phyloP scores from a whole-genome alignment of 2,888 invertebrate species.

The Dysmachus trigonus region DNA sequence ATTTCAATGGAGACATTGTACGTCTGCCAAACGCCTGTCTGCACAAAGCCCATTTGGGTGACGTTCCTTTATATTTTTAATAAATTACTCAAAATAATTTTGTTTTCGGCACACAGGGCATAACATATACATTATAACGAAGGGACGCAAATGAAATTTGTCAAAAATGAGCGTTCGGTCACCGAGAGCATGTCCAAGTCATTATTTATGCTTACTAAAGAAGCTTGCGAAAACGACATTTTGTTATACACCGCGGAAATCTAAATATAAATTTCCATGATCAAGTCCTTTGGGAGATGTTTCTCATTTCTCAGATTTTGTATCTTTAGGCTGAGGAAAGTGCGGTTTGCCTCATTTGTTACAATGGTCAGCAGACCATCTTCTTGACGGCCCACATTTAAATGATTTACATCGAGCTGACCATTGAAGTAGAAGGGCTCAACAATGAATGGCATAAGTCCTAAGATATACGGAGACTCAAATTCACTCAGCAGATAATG shows the following conservation, averaged over 20 bases:
- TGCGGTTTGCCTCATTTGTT: slow-evolving; percentile 18
- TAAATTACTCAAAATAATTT: slow-evolving; percentile 5
- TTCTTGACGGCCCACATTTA: background rate
- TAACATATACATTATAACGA: background rate
- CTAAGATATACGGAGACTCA: background rate
- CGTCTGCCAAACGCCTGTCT: background rate
- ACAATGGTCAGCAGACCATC: background rate
- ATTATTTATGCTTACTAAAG: slow-evolving; percentile 25
- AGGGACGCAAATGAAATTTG: slow-evolving; percentile 1
- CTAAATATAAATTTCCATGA: slow-evolving; percentile 35
- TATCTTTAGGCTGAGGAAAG: background rate
- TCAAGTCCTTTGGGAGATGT: slow-evolving; percentile 17
- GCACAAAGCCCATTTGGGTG: background rate
- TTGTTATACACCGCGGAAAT: background rate
- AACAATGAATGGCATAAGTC: background rate
- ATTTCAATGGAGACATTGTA: background rate
- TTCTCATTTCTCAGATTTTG: slow-evolving; percentile 11
- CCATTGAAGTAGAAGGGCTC: background rate
- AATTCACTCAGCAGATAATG: background rate
- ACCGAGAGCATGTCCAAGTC: slow-evolving; percentile 9
- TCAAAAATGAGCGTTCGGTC: background rate
- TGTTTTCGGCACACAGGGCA: background rate
- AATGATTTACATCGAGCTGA: slow-evolving; percentile 3
- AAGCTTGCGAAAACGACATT: slow-evolving; percentile 23
- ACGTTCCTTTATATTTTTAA: background rate